Conservation (phyloP, 2,888 invertebrate species). For the Aricia artaxerxes region DNA sequence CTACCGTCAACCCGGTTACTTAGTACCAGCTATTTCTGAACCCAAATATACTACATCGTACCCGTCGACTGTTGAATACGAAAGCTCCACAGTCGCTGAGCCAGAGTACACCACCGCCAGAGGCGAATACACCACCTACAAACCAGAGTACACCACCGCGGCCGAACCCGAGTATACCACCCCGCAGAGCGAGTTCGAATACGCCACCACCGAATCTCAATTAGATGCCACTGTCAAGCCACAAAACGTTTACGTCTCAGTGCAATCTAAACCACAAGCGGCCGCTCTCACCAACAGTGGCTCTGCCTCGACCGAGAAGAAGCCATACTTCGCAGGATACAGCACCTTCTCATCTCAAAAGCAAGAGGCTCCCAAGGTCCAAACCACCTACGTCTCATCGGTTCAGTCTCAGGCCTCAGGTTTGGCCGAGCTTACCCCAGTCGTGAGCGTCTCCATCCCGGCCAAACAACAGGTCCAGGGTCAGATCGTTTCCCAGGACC, state of each 20-base stretch:
- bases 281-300: background rate
- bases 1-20: background rate
- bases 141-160: conserved; percentile 12
- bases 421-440: background rate
- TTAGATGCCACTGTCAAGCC: conserved; percentile 8
- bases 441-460: background rate
- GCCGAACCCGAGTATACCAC: conserved; percentile 9
- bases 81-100: background rate
- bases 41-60: conserved; percentile 3
- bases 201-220: conserved; percentile 15
- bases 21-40: conserved; percentile 4
- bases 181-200: background rate
- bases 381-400: conserved; percentile 9
- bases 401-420: conserved; percentile 7
- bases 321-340: conserved; percentile 10
- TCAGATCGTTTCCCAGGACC: background rate
- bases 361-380: background rate
- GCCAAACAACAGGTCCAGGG: background rate
- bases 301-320: background rate
- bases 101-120: background rate
- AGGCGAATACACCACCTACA: conserved; percentile 10
- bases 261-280: conserved; percentile 6
- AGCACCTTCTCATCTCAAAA: conserved; percentile 4
- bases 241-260: background rate
- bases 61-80: background rate